phyloP scores from a whole-genome alignment of 2,888 invertebrate species.

The Leucophenga montana region DNA sequence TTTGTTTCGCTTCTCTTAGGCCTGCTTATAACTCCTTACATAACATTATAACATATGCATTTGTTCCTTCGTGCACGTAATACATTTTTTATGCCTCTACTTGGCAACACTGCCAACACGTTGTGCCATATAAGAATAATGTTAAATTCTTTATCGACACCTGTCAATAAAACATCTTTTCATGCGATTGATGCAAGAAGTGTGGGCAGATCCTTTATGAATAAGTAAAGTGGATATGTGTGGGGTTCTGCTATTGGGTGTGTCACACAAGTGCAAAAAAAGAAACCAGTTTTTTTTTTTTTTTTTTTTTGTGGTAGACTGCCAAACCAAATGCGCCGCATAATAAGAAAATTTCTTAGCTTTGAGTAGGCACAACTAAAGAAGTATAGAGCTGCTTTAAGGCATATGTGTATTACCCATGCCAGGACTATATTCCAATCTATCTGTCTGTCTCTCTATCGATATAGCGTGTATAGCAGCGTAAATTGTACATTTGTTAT shows the following conservation, averaged over 20 bases:
- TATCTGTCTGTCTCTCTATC: background rate
- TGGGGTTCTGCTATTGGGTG: background rate
- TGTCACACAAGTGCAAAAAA: constrained; percentile 11
- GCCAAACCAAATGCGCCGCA: background rate
- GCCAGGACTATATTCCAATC: no score
- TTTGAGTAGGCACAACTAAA: background rate
- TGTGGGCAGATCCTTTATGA: background rate
- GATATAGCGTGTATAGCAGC: background rate
- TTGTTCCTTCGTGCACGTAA: constrained; percentile 10
- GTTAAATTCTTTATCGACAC: constrained; percentile 66
- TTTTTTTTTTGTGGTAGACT: background rate
- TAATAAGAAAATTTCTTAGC: background rate
- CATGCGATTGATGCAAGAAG: constrained; percentile 5
- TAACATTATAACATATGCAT: no score
- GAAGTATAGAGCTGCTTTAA: background rate
- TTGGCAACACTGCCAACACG: background rate
- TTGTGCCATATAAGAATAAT: constrained; percentile 49
- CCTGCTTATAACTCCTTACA: no score
- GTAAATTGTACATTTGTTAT: constrained; percentile 15
- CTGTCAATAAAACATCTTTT: constrained; percentile 58
- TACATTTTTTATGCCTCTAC: constrained; percentile 17
- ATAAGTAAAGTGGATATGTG: background rate
- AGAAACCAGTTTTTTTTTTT: background rate
- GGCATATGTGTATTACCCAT: no score
- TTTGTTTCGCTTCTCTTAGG: no score